phyloP scores from a whole-genome alignment of 2,888 invertebrate genomes.

The Nephrotoma flavescens region DNA sequence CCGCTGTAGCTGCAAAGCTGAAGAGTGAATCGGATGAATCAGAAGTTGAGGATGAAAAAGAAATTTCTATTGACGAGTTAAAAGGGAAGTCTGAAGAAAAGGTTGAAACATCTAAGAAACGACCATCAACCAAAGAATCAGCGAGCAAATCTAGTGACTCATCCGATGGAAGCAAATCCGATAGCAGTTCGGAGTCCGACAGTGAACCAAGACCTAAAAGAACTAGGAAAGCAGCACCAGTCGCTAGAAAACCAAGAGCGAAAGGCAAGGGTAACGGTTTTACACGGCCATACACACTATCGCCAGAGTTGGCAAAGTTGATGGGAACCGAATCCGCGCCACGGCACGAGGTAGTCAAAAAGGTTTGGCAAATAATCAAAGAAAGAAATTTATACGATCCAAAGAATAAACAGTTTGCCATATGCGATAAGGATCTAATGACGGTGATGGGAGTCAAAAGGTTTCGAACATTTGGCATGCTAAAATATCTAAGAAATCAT shows the following conservation, averaged over 20 bases:
- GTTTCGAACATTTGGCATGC: conserved; percentile 92
- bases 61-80: neutral
- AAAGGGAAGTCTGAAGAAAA: conserved; percentile 17
- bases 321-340: conserved; percentile 67
- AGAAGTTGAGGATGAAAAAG: conserved; percentile 15
- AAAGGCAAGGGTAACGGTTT: conserved; percentile 58
- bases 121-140: conserved; percentile 13
- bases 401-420: conserved; percentile 87
- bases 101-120: conserved; percentile 35
- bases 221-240: conserved; percentile 25
- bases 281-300: conserved; percentile 69
- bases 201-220: conserved; percentile 56
- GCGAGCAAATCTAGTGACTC: conserved; percentile 16
- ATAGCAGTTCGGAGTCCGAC: conserved; percentile 40
- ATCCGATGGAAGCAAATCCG: conserved; percentile 30
- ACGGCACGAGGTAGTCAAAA: conserved; percentile 79
- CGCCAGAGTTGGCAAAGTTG: conserved; percentile 70
- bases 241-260: conserved; percentile 14
- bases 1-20: conserved; percentile 40
- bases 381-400: conserved; percentile 82
- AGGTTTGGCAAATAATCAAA: conserved; percentile 81
- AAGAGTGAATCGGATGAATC: conserved; percentile 35
- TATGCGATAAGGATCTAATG: conserved; percentile 79
- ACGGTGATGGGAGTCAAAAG: conserved; percentile 85
- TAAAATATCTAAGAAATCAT: conserved; percentile 88